Base-by-base conservation (phyloP, 2,888 invertebrate species). In the Thera britannica region DNA sequence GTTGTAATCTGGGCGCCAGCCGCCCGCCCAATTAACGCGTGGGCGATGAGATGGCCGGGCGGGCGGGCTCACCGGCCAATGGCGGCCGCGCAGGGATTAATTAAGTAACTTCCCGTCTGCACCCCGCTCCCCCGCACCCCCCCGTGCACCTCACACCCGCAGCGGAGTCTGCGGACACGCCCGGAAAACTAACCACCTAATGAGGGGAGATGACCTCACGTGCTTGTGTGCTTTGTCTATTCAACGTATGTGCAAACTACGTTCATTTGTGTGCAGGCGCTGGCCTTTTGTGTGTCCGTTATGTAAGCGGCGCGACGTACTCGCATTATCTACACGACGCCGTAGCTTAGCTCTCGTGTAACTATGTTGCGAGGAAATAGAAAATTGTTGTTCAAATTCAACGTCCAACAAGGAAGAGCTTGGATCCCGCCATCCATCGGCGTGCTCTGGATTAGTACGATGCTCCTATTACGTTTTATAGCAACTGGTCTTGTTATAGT, bases 141-240 rank as follows among this genome's bases (percentile, higher is more conserved):
- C 74, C 82, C 81, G 79, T 80, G 79, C 83, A 80, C 84, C 85
- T 80, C 85, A 81, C 75, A 80, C 83, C 83, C 81, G 78, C 76
- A 72, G 82, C 85, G 91, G 92, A 91, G 90, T 90, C 92, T 92
- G 93, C 90, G 93, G 93, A 92, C 92, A 92, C 92, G 92, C 93
- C 92, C 92, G 93, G 92, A 92, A 93, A 93, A 93, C 93, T 93
- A 93, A 93, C 93, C 93, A 91, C 92, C 92, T 93, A 93, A 93
- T 93, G 93, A 93, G 93, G 93, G 93, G 93, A 93, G 93, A 93
- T 93, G 93, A 93, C 93, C 93, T 92, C 91, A 88, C 90, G 89
- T 89, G 88, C 85, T 87, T 89, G 92, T 92, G 92, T 92, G 90
- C 89, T 88, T 89, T 89, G 89, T 90, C 89, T 89, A 87, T 83